Evolutionary conservation across 2,797 vertebrate genomes (phyloP).

Genomic region (Hippopotamyrus pictus): DNA sequence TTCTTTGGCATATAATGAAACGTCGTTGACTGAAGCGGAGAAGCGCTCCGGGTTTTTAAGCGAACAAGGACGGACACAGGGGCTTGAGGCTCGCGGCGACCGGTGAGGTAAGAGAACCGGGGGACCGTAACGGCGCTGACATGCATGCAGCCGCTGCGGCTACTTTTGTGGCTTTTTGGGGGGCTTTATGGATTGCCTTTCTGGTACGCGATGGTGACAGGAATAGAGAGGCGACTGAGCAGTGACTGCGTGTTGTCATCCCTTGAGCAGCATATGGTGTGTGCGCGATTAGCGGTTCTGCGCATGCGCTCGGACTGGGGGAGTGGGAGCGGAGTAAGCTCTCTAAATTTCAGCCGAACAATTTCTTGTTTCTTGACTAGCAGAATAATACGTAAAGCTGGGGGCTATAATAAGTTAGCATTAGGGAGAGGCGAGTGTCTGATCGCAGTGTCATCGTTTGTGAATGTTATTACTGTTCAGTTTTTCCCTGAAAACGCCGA

Average conservation of each 20-base stretch:
- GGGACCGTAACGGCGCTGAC: not conserved
- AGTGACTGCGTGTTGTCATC: constrained; percentile 14
- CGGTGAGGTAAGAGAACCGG: constrained; percentile 8
- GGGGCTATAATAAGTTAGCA: not conserved
- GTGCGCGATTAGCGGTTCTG: constrained; percentile 11
- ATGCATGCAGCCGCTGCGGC: not conserved
- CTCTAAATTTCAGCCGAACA: not conserved
- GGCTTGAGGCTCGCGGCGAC: constrained; percentile 15
- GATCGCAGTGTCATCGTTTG: not conserved
- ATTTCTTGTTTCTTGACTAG: not conserved
- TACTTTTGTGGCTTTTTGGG: not conserved
- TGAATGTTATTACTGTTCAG: not conserved
- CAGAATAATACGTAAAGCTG: not conserved
- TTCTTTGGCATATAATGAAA: constrained; percentile 17
- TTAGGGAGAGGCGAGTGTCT: not conserved
- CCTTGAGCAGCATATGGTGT: not conserved
- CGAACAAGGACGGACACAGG: constrained; percentile 23
- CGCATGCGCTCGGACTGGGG: constrained; percentile 18
- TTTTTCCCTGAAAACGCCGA: not conserved
- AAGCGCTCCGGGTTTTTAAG: constrained; percentile 9
- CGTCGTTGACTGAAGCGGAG: constrained; percentile 4
- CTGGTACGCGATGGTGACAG: not conserved
- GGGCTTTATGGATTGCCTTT: not conserved
- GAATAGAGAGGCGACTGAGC: not conserved
- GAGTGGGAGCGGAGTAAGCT: not conserved